Evolutionary conservation across 2,888 invertebrate species (phyloP), one percentile per base, ranked within the genome.

Genomic region (Bimastos eiseni): DNA sequence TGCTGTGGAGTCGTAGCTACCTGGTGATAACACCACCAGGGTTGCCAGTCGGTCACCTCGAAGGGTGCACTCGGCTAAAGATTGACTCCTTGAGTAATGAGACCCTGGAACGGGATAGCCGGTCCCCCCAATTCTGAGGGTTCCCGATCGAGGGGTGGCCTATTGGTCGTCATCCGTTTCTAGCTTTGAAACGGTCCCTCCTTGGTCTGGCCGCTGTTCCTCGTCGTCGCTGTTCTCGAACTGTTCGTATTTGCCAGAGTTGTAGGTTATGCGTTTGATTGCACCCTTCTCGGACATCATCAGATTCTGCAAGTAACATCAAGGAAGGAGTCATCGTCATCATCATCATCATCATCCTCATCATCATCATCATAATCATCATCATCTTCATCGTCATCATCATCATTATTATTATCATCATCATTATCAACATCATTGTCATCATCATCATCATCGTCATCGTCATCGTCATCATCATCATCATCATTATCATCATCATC

Each of bases 211-310:
- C 41, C 44, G 70, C n/a, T 70, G 70, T 34, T 70, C 83, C 37
- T 38, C 88, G 83, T 91, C 91, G 15, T 90, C 36, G 44, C 89
- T 91, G 89, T 83, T 91, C 36, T 90, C 49, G 84, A 91, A 91
- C 38, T 88, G 44, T 30, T 90, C 88, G 86, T 92, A 90, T 70
- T 89, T 90, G 49, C 90, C 84, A 36, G 88, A 83, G 83, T 91
- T 88, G 95, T 98, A 98, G 94, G 98, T 98, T 91, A 98, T 98
- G 96, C 98, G 98, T 93, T 98, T 97, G 55, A 98, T 98, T 88
- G 98, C 97, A 90, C 98, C 97, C 93, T 98, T 97, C 93, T 98
- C 98, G 92, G 97, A 98, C 94, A 97, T 96, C 93, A 98, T 97
- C 92, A 98, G 95, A 36, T 97, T 97, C 98, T 98, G 96, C 86